Evolutionary conservation across 2,888 invertebrate species (phyloP).

Genomic region (Megastigmus dorsalis): DNA sequence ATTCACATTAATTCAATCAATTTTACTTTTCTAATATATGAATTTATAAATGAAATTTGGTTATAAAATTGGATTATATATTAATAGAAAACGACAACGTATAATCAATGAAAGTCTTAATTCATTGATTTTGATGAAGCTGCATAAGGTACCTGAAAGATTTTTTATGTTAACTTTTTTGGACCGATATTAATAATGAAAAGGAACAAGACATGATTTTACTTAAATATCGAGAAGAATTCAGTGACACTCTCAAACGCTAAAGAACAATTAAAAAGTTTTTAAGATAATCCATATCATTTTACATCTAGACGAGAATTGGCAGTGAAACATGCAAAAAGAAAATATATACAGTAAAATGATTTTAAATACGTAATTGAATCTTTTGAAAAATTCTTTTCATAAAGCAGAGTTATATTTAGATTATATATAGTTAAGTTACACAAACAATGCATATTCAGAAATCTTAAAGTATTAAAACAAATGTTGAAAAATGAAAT

Average conservation of each 20-base stretch:
- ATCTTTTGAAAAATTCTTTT: background rate
- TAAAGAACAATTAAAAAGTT: constrained; percentile 5
- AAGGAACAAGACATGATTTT: constrained; percentile 22
- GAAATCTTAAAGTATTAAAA: background rate
- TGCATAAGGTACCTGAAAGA: constrained; percentile 48
- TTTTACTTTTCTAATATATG: background rate
- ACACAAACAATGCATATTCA: background rate
- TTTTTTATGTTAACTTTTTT: constrained; percentile 21
- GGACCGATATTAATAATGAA: constrained; percentile 36
- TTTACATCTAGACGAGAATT: background rate
- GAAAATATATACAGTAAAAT: too few species aligned
- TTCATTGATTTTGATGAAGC: constrained; percentile 22
- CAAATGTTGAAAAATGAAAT: background rate
- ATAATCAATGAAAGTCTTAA: constrained; percentile 35
- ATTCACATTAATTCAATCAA: too few species aligned
- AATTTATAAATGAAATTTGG: constrained; percentile 7
- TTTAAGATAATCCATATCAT: background rate
- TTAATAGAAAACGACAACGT: constrained; percentile 43
- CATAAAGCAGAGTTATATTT: background rate
- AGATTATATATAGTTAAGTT: background rate
- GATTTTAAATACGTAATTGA: too few species aligned
- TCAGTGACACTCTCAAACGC: constrained; percentile 24
- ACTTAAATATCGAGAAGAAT: constrained; percentile 2
- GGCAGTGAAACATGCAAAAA: constrained; percentile 20
- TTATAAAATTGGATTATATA: constrained; percentile 5